Base-by-base conservation (phyloP, 1,140 invertebrate species). In the Proctacanthus coquilletti region DNA sequence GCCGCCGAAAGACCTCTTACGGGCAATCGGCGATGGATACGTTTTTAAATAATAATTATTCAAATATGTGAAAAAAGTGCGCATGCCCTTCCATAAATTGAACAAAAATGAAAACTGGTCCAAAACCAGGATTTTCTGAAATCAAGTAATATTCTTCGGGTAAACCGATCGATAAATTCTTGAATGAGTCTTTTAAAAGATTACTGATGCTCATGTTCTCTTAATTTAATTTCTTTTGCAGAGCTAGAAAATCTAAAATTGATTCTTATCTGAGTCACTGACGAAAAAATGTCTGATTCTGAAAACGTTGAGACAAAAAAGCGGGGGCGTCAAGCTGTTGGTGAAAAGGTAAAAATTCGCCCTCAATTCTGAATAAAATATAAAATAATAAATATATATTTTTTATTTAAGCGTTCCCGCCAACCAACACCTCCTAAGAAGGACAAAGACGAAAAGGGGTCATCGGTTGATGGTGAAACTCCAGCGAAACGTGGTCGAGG, bases 301-400 rank as follows among this genome's bases (percentile, higher is more conserved):
- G 34, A 35, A 20, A 35, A 35, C n/a, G 34, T 35, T 21, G 34
- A 35, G 21, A 19, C 18, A 35, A 35, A 35, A 15, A 35, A 35
- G 13, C 3, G 34, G 11, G 34, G 34, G 4, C 34, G 34, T 10
- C 10, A 6, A 35, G 10, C 34, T 3, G 17, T 21, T 4, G 34
- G 9, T 35, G 34, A 35, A 18, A 35, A 35, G 18, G 34, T 35
- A 21, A 21, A 35, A 4, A 35, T 13, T 33, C 15, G 6, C 6
- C 14, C 6, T 10, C 15, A 33, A 15, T 33, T 33, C 15, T 6
- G 14, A 9, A 4, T 19, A 17, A 21, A 21, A 9, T 35, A 4
- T 19, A 33, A 18, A 5, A 18, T 19, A 3, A 35, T 13, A n/a
- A 19, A 17, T 17, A 9, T 10, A 9, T 13, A 27, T 13, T 19